Percentiles rank a stretch among this genome's conserved stretches.
phyloP scores from a whole-genome alignment of 2,797 vertebrate species.

The Lemur catta region DNA sequence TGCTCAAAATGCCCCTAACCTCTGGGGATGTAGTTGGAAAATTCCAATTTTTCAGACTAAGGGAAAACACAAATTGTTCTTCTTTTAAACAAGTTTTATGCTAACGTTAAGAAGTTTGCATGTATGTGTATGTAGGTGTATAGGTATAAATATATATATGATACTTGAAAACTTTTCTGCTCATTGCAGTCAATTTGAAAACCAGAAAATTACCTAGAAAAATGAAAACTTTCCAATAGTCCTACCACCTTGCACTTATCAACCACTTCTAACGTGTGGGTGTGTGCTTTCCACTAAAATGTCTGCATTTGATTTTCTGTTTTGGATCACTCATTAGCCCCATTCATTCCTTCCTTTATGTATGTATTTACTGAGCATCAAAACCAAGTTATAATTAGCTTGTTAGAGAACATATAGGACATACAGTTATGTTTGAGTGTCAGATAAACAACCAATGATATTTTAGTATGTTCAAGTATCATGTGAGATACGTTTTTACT shows the following conservation, averaged over 20 bases:
- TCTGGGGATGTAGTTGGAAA: background rate
- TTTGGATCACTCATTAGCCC: background rate
- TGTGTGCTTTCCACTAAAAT: background rate
- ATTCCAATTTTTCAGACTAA: background rate
- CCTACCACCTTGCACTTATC: background rate
- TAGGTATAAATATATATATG: background rate
- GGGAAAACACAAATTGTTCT: background rate
- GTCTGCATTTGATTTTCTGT: background rate
- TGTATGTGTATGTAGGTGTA: background rate
- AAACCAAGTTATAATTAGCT: background rate
- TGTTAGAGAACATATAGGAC: background rate
- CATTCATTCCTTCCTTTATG: background rate
- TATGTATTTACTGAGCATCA: background rate
- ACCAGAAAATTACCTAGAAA: background rate
- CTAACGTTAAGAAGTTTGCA: background rate
- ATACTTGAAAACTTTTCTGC: background rate
- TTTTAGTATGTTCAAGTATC: background rate
- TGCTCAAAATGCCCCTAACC: background rate
- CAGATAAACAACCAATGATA: background rate
- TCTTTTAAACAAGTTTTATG: background rate
- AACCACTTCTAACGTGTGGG: background rate
- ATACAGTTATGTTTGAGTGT: background rate
- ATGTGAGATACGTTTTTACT: background rate
- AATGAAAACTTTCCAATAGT: background rate
- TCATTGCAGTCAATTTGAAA: background rate